A percentile compares a stretch with the other conserved stretches of the same genome.
Conservation (phyloP, 1,140 invertebrate species). For the Calephelis virginiensis region DNA sequence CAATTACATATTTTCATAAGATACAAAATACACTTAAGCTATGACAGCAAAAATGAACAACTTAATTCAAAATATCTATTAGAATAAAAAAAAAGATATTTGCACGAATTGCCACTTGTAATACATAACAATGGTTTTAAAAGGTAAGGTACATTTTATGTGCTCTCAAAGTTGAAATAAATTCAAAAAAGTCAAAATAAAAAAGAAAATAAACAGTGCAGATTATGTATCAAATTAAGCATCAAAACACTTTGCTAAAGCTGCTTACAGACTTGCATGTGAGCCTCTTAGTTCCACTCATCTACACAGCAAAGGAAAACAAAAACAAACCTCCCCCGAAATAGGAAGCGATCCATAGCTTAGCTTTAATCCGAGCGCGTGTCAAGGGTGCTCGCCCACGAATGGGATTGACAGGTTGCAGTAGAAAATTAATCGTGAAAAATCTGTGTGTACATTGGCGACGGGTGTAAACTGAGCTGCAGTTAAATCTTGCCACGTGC, state of each 20-base stretch:
- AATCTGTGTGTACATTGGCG: slow-evolving; percentile 49
- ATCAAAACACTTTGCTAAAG: background rate
- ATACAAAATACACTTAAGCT: no score
- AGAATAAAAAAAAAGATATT: no score
- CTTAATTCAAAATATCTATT: no score
- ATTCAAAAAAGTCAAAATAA: no score
- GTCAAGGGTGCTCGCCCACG: slow-evolving; percentile 64
- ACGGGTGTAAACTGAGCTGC: slow-evolving; percentile 40
- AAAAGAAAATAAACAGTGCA: no score
- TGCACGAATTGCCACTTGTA: no score
- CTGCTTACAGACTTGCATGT: background rate
- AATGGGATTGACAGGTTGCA: slow-evolving; percentile 67
- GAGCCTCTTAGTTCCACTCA: slow-evolving; percentile 2
- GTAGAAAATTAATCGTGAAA: slow-evolving; percentile 70
- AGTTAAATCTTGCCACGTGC: slow-evolving; percentile 63
- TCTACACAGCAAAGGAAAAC: slow-evolving; percentile 23
- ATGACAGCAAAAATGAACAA: no score
- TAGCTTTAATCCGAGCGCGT: slow-evolving; percentile 66
- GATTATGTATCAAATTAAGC: background rate
- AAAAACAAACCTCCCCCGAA: slow-evolving; percentile 22
- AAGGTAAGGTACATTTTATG: no score
- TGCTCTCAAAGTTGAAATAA: no score
- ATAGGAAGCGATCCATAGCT: slow-evolving; percentile 18
- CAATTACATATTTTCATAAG: no score
- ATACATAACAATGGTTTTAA: no score